Evolutionary conservation across 2,888 invertebrate species (phyloP), one percentile per base, ranked within the genome.

Genomic region (Zhuqinia jingwanae): DNA sequence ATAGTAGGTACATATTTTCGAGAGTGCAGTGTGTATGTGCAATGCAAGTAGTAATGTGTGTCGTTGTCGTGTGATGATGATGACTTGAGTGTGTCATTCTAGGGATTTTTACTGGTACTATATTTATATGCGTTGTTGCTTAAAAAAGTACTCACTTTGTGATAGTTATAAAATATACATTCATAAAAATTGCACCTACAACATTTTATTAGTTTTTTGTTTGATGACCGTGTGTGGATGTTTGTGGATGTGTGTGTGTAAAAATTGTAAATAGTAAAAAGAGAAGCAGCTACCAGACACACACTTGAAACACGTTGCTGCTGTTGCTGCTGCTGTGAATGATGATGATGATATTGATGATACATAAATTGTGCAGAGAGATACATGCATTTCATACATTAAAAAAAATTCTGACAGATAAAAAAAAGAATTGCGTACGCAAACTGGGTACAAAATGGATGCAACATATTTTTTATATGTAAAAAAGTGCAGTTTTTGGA

Each of bases 401-500:
- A 36, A 1, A 42, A 42, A 15, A 77, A 60, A 75, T 75, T 82
- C 82, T 82, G 82, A 82, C 82, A 82, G 82, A 73, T 82, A 60
- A 25, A 45, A 56, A 42, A 58, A 70, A 58, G 30, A 81, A 15
- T 58, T 22, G 36, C 36, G 70, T 81, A 56, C 36, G 27, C 30
- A 65, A 53, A 42, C 76, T 65, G 83, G 20, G 56, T 75, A 65
- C 47, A 68, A 76, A 80, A 27, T 36, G 25, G n/a, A 30, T n/a
- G 5, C n/a, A 20, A 76, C 42, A 17, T 22, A 60, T 17, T 58
- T 60, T 80, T 80, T 65, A 70, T 36, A 27, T 63, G 45, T 75
- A 53, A 27, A 81, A 81, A 76, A 83, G 83, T 83, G 83, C 76
- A 83, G 58, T 82, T 82, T 82, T 75, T 75, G 56, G 73, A 75